Conservation (phyloP, 2,888 invertebrate genomes). For the Cephus nigrinus region DNA sequence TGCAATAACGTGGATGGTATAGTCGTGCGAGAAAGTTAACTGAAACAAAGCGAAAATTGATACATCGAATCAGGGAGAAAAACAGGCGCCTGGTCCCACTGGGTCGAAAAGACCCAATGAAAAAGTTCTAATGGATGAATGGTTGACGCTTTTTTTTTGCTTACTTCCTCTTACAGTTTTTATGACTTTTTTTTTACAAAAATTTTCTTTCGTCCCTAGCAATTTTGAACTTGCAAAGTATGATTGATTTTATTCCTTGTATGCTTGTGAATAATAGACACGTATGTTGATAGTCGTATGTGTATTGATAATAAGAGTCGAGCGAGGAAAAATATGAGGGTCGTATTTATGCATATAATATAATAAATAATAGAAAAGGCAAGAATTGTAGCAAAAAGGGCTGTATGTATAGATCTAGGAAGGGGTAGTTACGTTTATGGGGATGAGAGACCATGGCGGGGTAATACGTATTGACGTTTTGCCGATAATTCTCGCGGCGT, state of each 20-base stretch:
- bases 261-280: neutral
- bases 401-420: neutral
- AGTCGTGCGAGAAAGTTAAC: constrained; percentile 14
- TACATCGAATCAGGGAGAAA: constrained; percentile 23
- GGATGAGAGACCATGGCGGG: constrained; percentile 25
- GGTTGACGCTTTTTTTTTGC: neutral
- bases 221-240: neutral
- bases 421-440: constrained; percentile 9
- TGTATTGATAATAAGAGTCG: neutral
- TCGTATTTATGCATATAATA: neutral
- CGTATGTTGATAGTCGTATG: neutral
- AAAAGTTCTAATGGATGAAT: constrained; percentile 10
- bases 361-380: neutral
- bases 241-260: neutral
- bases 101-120: constrained; percentile 3
- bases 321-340: neutral
- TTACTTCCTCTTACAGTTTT: neutral
- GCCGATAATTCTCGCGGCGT: constrained; percentile 56
- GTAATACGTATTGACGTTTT: constrained; percentile 61
- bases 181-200: neutral
- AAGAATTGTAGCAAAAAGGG: neutral
- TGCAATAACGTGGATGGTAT: neutral
- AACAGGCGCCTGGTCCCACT: constrained; percentile 11
- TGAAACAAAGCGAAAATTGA: constrained; percentile 32
- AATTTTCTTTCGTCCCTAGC: neutral